Conservation (phyloP, 2,888 invertebrate genomes). For the Euzophera pinguis region DNA sequence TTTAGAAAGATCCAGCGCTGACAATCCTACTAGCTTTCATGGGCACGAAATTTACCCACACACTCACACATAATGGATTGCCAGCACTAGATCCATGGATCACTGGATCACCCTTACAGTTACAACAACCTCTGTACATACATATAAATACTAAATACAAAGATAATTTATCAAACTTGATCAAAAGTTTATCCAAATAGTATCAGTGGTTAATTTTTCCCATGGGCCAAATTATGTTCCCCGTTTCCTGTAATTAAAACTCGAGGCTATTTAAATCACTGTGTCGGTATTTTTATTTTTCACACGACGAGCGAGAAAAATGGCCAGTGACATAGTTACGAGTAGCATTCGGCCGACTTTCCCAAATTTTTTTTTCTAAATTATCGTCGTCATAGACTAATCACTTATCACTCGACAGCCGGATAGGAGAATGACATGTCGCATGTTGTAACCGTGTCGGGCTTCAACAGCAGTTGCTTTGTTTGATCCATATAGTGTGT, state of each 20-base stretch:
- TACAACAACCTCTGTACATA: neutral
- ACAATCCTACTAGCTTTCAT: too few species aligned
- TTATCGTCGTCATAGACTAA: slow-evolving; percentile 24
- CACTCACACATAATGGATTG: too few species aligned
- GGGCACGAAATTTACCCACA: too few species aligned
- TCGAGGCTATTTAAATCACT: slow-evolving; percentile 2
- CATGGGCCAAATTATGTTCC: neutral
- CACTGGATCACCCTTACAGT: too few species aligned
- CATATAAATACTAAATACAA: neutral
- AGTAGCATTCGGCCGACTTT: neutral
- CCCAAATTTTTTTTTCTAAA: neutral
- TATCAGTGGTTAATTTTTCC: neutral
- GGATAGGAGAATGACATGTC: slow-evolving; percentile 54
- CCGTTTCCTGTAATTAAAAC: slow-evolving; percentile 10
- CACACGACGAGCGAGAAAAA: neutral
- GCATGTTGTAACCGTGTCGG: slow-evolving; percentile 59
- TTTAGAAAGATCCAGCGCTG: too few species aligned
- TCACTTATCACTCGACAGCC: slow-evolving; percentile 26
- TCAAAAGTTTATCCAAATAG: neutral
- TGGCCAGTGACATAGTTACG: slow-evolving; percentile 7
- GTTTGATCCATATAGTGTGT: slow-evolving; percentile 72
- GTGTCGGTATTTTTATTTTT: slow-evolving; percentile 8
- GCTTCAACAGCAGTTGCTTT: slow-evolving; percentile 60
- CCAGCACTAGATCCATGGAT: too few species aligned
- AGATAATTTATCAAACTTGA: neutral